Evolutionary conservation across 2,113 vertebrate species (phyloP), one percentile per base, ranked within the genome.

Genomic region (Cheirogaleus medius): DNA sequence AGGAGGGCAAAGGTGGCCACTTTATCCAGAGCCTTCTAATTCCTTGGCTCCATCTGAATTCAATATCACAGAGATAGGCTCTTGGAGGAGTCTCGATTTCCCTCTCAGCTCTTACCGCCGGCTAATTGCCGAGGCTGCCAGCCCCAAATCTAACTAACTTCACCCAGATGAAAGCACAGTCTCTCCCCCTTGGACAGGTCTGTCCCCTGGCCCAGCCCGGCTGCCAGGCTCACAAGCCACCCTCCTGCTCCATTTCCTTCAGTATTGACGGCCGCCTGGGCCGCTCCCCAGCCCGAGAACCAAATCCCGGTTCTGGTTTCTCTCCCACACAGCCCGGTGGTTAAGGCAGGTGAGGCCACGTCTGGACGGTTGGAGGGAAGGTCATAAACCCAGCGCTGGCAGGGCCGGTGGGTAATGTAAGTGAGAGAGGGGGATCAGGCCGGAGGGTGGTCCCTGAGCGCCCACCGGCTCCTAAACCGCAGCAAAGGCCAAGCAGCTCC

Each of bases 131-230:
- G 58, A 91, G 92, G 92, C 91, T 0, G 0, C 78, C 97, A 74
- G 89, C 87, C 96, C 94, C 47, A 96, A 96, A 95, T 77, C 74
- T 49, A 94, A 96, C 87, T 52, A 91, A 78, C 29, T 39, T 37
- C 49, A 2, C 93, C 68, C 96, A 71, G 23, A 87, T 95, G 89
- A 82, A 86, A 76, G 96, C 97, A 52, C 81, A 39, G 81, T 9
- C 76, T 95, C 92, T 73, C 87, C 44, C 91, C 54, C 29, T 5
- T 58, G 14, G 97, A 0, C 74, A n/a, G 76, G 90, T 92, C 97
- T 78, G 47, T 88, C 81, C 1, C 96, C 96, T 78, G 74, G 66
- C 13, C 37, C 21, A 11, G 21, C 78, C 9, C 12, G 1, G 23
- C 64, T 0, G 2, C 84, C 32, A 1, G 10, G 60, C 37, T 29